Conservation (phyloP, 2,113 vertebrate genomes). For the Pelodiscus sinensis region DNA sequence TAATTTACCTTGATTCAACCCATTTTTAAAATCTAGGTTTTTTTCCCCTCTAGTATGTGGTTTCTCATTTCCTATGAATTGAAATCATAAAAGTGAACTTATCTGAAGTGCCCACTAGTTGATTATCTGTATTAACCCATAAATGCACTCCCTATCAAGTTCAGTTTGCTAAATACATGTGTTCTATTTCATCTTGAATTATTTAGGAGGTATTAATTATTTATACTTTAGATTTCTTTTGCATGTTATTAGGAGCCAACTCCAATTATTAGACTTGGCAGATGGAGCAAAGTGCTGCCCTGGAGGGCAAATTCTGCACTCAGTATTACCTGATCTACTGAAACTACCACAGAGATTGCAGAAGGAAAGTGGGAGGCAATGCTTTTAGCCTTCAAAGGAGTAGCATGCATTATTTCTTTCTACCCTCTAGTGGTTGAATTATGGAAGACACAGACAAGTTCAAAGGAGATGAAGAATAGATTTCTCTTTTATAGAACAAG, state of each 20-base stretch:
- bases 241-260: slow-evolving; percentile 6
- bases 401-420: rapidly evolving
- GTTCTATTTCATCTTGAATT: slow-evolving; percentile 54
- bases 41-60: neutral
- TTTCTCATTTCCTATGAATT: neutral
- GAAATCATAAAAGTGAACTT: neutral
- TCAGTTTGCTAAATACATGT: slow-evolving; percentile 50
- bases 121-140: slow-evolving; percentile 62
- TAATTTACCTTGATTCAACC: neutral
- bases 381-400: neutral
- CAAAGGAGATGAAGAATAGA: neutral
- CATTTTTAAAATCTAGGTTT: neutral
- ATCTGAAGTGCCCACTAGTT: slow-evolving; percentile 8
- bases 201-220: slow-evolving; percentile 66
- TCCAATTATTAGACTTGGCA: slow-evolving; percentile 4
- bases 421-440: rapidly evolving
- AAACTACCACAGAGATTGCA: neutral
- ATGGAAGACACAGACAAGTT: rapidly evolving
- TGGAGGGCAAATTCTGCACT: neutral
- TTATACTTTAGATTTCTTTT: slow-evolving; percentile 29
- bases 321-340: rapidly evolving
- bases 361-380: neutral
- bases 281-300: neutral
- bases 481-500: neutral
- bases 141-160: slow-evolving; percentile 22